Evolutionary conservation across 2,888 invertebrate species (phyloP), one percentile per base, ranked within the genome.

Genomic region (Strigamia crassipes): DNA sequence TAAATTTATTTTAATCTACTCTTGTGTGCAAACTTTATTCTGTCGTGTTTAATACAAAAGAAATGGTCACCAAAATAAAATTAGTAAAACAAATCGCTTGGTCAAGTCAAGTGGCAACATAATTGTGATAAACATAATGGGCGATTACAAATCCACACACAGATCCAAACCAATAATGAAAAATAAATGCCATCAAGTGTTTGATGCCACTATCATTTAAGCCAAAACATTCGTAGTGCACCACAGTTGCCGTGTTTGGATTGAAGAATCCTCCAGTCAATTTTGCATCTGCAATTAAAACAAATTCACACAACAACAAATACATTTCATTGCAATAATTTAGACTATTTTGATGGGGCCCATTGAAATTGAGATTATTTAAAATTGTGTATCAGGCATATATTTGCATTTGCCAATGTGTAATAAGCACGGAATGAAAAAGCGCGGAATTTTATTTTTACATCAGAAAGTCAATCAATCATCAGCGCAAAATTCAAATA

Each of bases 91-190:
- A n/a, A n/a, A n/a, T n/a, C n/a, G n/a, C n/a, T n/a, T n/a, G n/a
- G n/a, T n/a, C n/a, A n/a, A n/a, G n/a, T 18, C n/a, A 23, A 23
- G 27, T 27, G 23, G 6, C 27, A 27, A 66, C 9, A 15, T 27
- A 23, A 13, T 2, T 10, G 27, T 27, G 66, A 27, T 13, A 27
- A 27, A 66, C 1, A 27, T 23, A 3, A 66, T 66, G 66, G 10
- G 66, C 66, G 4, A 66, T 10, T 23, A 23, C 23, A 66, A 23
- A 27, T 27, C 66, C 66, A 6, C 9, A 27, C 9, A 66, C 1
- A 27, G 66, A 13, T 66, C 66, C 66, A 27, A 66, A 27, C 66
- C 66, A 66, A 12, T 66, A 66, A 27, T 66, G 66, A 23, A 66
- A 4, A 27, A 66, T 27, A 15, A 66, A 66, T 23, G 9, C 13